These are phyloP conservation scores for Cryptomyrus ogoouensis DNA, from an alignment of 2,113 vertebrate genomes.

Conservation along the genomic window DNA sequence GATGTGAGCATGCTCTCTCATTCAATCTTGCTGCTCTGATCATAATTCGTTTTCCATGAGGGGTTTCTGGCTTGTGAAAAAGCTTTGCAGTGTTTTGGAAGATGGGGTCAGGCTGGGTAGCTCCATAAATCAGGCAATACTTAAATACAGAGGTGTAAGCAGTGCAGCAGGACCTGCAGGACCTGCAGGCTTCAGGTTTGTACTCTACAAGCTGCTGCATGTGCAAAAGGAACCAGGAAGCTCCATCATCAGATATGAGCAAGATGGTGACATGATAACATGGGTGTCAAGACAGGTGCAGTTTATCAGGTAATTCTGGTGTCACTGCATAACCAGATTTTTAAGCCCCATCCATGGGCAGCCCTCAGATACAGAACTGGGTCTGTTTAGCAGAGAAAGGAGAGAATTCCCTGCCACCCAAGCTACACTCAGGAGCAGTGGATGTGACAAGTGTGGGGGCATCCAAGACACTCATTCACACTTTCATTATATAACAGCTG, in stretches of 20 bases:
- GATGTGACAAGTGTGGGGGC: neutral
- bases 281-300: neutral
- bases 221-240: neutral
- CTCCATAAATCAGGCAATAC: neutral
- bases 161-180: neutral
- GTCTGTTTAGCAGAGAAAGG: neutral
- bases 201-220: neutral
- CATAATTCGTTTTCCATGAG: slow-evolving; percentile 10
- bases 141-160: neutral
- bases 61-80: slow-evolving; percentile 4
- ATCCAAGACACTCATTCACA: neutral
- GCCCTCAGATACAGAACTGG: neutral
- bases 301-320: neutral
- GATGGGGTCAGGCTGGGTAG: neutral
- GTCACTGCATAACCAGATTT: neutral
- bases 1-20: neutral
- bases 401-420: neutral
- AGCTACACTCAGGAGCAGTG: neutral
- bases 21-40: neutral
- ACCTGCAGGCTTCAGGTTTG: neutral
- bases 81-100: neutral
- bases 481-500: neutral
- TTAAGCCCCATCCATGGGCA: neutral
- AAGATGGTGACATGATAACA: neutral
- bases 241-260: neutral